Percentiles rank a stretch among this genome's conserved stretches.
Evolutionary conservation across 92 coral and sea anemone genomes (phyloP).

Genomic region (Palythoa caribaeorum): DNA sequence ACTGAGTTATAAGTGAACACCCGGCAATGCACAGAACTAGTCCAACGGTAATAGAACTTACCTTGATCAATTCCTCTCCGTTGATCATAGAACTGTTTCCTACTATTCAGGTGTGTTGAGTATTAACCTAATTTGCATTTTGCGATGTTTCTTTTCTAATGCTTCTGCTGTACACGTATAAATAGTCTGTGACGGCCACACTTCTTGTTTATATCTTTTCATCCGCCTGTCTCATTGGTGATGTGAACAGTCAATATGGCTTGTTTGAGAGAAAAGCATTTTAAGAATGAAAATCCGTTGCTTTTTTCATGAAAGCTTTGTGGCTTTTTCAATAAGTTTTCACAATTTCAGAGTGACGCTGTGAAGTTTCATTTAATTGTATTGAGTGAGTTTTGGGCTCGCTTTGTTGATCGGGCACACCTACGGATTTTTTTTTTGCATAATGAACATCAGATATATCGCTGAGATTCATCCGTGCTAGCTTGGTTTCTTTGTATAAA

Average conservation of each 20-base stretch:
- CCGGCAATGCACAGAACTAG: background rate
- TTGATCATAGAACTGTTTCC: conserved; percentile 32
- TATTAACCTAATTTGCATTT: background rate
- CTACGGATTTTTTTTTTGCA: no score
- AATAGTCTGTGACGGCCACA: background rate
- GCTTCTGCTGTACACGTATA: background rate
- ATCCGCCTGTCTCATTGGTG: background rate
- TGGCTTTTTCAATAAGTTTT: background rate
- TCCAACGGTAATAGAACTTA: conserved; percentile 19
- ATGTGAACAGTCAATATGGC: background rate
- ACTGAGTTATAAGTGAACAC: background rate
- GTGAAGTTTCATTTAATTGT: background rate
- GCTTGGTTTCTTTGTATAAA: background rate
- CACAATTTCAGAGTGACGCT: background rate
- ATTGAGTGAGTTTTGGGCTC: background rate
- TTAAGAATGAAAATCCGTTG: background rate
- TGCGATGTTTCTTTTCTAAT: background rate
- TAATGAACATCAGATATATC: background rate
- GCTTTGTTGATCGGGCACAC: no score
- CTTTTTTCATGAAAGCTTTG: background rate
- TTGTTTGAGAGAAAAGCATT: background rate
- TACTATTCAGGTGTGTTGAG: background rate
- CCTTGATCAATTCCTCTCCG: conserved; percentile 9
- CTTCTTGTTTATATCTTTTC: background rate
- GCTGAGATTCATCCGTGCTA: background rate